A percentile compares a stretch with the other conserved stretches of the same genome.
These are phyloP conservation scores for Quadroppia sp. DNA, from an alignment of 2,888 invertebrate genomes.

Conservation along the genomic window DNA sequence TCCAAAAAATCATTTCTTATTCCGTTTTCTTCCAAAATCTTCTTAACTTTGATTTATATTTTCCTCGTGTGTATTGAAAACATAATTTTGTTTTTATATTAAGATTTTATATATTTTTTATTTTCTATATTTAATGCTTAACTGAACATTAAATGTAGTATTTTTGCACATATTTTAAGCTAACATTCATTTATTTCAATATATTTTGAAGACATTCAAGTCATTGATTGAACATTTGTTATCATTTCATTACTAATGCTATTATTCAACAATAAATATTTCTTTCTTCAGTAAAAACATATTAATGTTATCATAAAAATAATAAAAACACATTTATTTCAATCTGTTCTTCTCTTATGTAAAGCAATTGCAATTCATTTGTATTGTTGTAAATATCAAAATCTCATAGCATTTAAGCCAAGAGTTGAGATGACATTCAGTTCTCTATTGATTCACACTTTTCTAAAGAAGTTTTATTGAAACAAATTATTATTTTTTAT, in stretches of 20 bases:
- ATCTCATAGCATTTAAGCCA: too few species aligned
- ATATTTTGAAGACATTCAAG: background rate
- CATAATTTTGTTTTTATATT: too few species aligned
- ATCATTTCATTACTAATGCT: background rate
- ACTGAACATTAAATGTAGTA: background rate
- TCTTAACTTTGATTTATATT: background rate
- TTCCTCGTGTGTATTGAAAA: background rate
- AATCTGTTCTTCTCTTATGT: too few species aligned
- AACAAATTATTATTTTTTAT: too few species aligned
- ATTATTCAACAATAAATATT: background rate
- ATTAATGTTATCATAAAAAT: too few species aligned
- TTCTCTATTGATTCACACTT: too few species aligned
- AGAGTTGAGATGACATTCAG: too few species aligned
- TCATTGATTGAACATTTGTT: constrained; percentile 3
- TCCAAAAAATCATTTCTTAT: background rate
- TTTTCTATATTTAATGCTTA: background rate
- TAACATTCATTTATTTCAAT: constrained; percentile 3
- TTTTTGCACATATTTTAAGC: background rate
- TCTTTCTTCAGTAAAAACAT: too few species aligned
- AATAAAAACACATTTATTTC: too few species aligned
- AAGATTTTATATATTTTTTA: background rate
- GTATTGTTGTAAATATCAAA: too few species aligned
- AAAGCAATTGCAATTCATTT: too few species aligned
- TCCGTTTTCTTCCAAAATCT: background rate
- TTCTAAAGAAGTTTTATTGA: too few species aligned